Conservation (phyloP, 2,797 vertebrate genomes). For the Leontopithecus rosalia region DNA sequence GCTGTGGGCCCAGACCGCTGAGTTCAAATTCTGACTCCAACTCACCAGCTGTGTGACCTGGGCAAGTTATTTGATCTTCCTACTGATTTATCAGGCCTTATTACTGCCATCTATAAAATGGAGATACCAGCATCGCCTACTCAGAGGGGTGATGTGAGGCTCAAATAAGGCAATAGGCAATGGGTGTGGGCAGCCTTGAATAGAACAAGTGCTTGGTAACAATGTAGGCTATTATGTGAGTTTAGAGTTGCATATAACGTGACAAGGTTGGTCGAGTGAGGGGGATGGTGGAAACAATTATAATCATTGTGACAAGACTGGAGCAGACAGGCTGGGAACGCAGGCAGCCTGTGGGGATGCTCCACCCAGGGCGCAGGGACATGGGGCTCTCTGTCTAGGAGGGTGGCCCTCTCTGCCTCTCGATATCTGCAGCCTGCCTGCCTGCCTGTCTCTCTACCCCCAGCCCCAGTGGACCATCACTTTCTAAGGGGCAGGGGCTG, state of each 20-base stretch:
- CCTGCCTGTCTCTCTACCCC: not conserved
- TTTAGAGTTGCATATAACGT: not conserved
- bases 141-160: not conserved
- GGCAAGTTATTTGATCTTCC: not conserved
- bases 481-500: not conserved
- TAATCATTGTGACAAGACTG: not conserved
- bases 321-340: not conserved
- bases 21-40: constrained; percentile 22
- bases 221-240: not conserved
- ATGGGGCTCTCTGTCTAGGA: not conserved
- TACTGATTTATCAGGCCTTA: not conserved
- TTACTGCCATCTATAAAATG: not conserved
- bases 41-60: not conserved
- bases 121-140: not conserved
- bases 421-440: not conserved
- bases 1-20: not conserved
- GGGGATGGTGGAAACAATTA: not conserved
- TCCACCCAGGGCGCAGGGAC: not conserved
- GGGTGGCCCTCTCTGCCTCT: not conserved
- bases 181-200: not conserved
- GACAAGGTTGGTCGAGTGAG: not conserved
- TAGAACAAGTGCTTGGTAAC: not conserved
- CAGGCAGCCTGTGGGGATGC: not conserved
- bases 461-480: not conserved
- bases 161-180: not conserved